Conservation (phyloP, 2,113 vertebrate genomes). For the Clarias magur region DNA sequence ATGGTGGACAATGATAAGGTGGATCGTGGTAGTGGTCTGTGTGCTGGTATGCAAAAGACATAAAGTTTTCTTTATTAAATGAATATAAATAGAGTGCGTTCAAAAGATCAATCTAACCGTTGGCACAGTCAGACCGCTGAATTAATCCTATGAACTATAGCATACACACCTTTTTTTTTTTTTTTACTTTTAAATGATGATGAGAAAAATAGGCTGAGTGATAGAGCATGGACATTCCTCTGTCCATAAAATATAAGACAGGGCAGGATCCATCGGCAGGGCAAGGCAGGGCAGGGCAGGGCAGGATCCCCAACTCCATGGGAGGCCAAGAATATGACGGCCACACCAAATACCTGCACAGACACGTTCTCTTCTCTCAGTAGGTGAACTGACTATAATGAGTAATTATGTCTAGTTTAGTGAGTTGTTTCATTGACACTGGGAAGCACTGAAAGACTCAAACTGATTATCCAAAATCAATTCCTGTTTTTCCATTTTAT, state of each 20-base stretch:
- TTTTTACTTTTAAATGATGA: not conserved
- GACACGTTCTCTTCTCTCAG: constrained; percentile 4
- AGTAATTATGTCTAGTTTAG: not conserved
- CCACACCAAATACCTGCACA: constrained; percentile 48
- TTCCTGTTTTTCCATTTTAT: not conserved
- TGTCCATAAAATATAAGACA: not conserved
- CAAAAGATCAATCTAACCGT: too few relatives aligned
- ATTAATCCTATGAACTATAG: not conserved
- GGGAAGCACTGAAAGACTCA: not conserved
- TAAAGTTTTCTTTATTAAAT: not conserved
- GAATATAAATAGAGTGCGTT: not conserved
- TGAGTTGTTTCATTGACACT: not conserved
- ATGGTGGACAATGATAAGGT: not conserved
- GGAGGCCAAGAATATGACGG: constrained; percentile 30
- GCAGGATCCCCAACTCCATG: constrained; percentile 2
- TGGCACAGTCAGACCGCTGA: not conserved
- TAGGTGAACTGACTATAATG: not conserved
- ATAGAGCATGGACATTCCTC: not conserved
- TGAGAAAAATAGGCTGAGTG: not conserved
- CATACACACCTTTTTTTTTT: not conserved
- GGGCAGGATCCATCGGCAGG: not conserved
- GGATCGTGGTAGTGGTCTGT: not conserved
- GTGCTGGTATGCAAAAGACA: not conserved
- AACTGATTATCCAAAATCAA: not conserved
- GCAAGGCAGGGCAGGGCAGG: not conserved